Conservation (phyloP, 1,140 invertebrate species). For the Mya arenaria region DNA sequence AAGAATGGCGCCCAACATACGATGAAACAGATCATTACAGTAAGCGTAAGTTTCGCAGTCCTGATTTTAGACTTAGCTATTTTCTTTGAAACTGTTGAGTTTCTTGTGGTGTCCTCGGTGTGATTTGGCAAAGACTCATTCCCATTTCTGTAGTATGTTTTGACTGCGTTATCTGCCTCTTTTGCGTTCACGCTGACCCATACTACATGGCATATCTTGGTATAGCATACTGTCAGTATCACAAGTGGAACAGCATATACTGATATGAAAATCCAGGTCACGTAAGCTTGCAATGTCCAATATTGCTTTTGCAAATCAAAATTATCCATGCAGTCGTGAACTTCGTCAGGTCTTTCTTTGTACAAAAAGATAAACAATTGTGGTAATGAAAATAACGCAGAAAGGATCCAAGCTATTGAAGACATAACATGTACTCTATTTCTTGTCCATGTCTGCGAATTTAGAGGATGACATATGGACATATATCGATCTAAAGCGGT, state of each 20-base stretch:
- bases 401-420: constrained; percentile 83
- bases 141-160: background rate
- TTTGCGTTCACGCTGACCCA: constrained; percentile 63
- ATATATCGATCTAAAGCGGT: constrained; percentile 93
- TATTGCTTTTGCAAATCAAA: background rate
- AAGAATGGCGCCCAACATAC: constrained; percentile 88
- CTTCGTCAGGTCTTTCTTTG: too few relatives aligned
- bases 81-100: constrained; percentile 38
- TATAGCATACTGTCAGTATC: constrained; percentile 80
- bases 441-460: constrained; percentile 74
- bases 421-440: constrained; percentile 80
- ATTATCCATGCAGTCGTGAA: background rate
- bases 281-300: constrained; percentile 55
- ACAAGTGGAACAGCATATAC: constrained; percentile 68
- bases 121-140: background rate
- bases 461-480: constrained; percentile 88
- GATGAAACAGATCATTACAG: constrained; percentile 88
- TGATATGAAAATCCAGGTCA: constrained; percentile 65
- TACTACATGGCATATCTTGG: constrained; percentile 85
- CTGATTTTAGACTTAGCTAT: constrained; percentile 84
- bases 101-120: constrained; percentile 45
- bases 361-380: constrained; percentile 82
- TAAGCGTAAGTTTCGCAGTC: constrained; percentile 89
- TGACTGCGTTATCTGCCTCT: background rate
- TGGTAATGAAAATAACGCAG: constrained; percentile 85